These are phyloP conservation scores for Fulmarus glacialis DNA, from an alignment of 2,113 vertebrate species.

Conservation along the genomic window DNA sequence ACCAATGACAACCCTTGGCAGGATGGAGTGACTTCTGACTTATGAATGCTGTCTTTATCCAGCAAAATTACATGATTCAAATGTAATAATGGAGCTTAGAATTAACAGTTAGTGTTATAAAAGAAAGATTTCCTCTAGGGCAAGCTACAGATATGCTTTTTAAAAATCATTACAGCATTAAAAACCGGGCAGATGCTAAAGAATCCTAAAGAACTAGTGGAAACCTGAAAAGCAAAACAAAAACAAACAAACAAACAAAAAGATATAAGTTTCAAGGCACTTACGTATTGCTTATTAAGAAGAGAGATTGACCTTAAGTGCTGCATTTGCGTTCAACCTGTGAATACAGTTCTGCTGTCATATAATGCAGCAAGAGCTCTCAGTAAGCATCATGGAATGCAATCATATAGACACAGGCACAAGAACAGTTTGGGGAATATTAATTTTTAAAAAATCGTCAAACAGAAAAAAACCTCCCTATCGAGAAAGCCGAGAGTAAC, in stretches of 20 bases:
- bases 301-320: conserved; percentile 74
- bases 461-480: conserved; percentile 27
- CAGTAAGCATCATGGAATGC: conserved; percentile 68
- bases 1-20: conserved; percentile 54
- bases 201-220: conserved; percentile 41
- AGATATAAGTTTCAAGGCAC: conserved; percentile 78
- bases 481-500: conserved; percentile 56
- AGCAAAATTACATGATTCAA: conserved; percentile 70
- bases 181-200: neutral
- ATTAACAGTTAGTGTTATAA: conserved; percentile 75
- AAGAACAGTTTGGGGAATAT: conserved; percentile 44
- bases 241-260: neutral
- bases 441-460: neutral
- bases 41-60: conserved; percentile 65
- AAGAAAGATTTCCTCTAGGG: conserved; percentile 63
- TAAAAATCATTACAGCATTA: conserved; percentile 62
- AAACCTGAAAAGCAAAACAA: conserved; percentile 8
- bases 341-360: conserved; percentile 37
- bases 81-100: conserved; percentile 72
- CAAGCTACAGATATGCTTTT: conserved; percentile 71
- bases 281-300: conserved; percentile 83
- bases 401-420: conserved; percentile 61
- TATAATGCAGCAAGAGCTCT: conserved; percentile 63
- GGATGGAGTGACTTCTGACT: conserved; percentile 59
- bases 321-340: conserved; percentile 39